Base-by-base conservation (phyloP, 2,888 invertebrate genomes). In the Hirtodrosophila duncani region DNA sequence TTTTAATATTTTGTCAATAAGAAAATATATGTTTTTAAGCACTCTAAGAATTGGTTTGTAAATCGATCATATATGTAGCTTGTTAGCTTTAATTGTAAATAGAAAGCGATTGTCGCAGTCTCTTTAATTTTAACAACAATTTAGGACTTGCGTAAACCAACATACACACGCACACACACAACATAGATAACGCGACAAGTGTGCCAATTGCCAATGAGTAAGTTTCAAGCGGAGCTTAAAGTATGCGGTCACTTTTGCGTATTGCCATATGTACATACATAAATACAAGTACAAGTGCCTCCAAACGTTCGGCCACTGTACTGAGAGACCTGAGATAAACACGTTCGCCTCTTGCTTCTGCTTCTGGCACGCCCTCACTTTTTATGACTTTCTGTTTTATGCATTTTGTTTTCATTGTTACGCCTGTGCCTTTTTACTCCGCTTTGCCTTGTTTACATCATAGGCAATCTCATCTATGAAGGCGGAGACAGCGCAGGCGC, bases 101-200 rank as follows among this genome's bases (percentile, higher is more conserved):
- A 69, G 70, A 70, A 78, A 70, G 70, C 52, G 52, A 42, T 53
- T 53, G 36, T 51, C 53, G 24, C 20, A 39, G 52, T 46, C 52
- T 77, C 71, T 77, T 77, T 68, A 72, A 72, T 78, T 77, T 77
- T 68, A 72, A 72, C 69, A 72, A 49, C 57, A 60, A 64, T 58
- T 65, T 51, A 50, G 41, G 48, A 50, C 48, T 65, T 72, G 74
- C 74, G 74, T 78, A 69, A 78, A 69, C 30, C 33, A 68, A 58
- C 50, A 31, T 29, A 31, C 24, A 8, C 29, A 7, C 29, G 48
- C 42, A 57, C n/a, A n/a, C n/a, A n/a, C n/a, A 38, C 44, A 62
- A 29, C 59, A 45, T 23, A n/a, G 29, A 26, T 38, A 11, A 21
- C 13, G 13, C 34, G 42, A 30, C 57, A 42, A 58, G 62, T 77